These are phyloP conservation scores for Microtus montanus DNA, from an alignment of 2,113 vertebrate species.

Conservation along the genomic window DNA sequence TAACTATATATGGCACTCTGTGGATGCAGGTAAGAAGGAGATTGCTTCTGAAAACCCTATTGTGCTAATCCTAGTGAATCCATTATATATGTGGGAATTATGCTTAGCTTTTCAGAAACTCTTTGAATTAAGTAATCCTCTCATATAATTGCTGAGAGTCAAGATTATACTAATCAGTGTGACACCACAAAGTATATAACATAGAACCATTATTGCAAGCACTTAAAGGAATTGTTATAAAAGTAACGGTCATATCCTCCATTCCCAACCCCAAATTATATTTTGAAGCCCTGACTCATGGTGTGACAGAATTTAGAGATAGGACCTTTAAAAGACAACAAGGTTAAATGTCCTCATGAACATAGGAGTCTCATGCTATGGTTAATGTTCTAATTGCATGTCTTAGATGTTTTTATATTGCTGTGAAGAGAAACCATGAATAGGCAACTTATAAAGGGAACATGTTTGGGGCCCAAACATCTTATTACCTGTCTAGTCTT, in stretches of 20 bases:
- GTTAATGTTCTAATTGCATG: background rate
- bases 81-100: background rate
- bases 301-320: background rate
- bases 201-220: background rate
- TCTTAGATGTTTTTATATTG: background rate
- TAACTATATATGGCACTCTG: background rate
- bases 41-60: background rate
- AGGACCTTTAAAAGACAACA: background rate
- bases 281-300: background rate
- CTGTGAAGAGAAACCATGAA: background rate
- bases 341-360: background rate
- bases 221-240: background rate
- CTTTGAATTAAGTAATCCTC: constrained; percentile 1
- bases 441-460: background rate
- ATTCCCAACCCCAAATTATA: background rate
- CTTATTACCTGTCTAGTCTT: background rate
- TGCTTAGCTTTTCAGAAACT: background rate
- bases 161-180: background rate
- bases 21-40: background rate
- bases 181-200: background rate
- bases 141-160: background rate
- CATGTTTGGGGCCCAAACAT: background rate
- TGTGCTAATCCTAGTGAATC: background rate
- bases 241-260: background rate
- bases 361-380: background rate